phyloP scores from a whole-genome alignment of 2,113 vertebrate species.

The Ginglymostoma cirratum region DNA sequence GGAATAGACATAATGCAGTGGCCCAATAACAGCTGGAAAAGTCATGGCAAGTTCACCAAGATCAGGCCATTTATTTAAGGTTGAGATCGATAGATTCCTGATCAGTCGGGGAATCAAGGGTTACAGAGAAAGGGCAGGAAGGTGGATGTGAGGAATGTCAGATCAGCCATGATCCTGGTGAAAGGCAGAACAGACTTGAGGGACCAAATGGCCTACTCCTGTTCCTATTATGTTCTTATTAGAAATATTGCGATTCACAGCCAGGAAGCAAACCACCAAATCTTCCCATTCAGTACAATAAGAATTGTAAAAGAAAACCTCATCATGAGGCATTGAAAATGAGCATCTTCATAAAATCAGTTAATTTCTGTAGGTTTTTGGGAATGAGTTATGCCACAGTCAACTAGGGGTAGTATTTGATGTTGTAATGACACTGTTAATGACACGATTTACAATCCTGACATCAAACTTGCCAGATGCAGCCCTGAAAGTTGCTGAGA shows the following conservation, averaged over 20 bases:
- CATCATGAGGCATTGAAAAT: neutral
- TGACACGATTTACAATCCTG: neutral
- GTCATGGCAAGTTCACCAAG: neutral
- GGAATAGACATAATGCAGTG: neutral
- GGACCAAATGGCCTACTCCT: too few species aligned
- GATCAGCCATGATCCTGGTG: too few species aligned
- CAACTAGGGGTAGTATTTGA: neutral
- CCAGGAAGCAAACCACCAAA: too few species aligned
- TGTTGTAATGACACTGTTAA: neutral
- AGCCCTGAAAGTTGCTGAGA: neutral
- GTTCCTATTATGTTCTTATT: too few species aligned
- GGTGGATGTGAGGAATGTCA: too few species aligned
- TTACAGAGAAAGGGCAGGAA: too few species aligned
- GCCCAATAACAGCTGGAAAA: neutral
- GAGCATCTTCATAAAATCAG: neutral
- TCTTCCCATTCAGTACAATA: too few species aligned
- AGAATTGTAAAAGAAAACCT: neutral
- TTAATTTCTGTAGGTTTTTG: neutral
- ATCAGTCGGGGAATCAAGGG: too few species aligned
- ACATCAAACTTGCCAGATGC: neutral
- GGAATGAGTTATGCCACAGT: neutral
- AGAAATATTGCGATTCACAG: too few species aligned
- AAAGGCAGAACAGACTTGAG: too few species aligned
- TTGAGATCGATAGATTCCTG: too few species aligned
- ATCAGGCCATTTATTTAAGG: neutral